These are phyloP conservation scores for Melinopterus prodromus DNA, from an alignment of 2,888 invertebrate genomes.

Conservation along the genomic window DNA sequence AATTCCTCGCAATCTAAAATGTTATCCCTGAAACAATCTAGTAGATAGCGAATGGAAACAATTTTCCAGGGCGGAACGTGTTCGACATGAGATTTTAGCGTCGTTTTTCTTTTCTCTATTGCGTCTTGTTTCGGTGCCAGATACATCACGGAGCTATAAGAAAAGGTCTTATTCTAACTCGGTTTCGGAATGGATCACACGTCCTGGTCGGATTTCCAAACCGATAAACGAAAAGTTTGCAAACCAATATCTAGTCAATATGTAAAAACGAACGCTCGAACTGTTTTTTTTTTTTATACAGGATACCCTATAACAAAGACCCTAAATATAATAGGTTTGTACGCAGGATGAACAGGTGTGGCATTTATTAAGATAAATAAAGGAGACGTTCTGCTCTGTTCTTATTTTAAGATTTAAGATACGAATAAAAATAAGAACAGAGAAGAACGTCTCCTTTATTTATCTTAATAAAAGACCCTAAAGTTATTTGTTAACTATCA, in stretches of 20 bases:
- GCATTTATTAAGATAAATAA: too few relatives aligned
- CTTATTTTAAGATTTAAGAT: too few relatives aligned
- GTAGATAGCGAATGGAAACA: conserved; percentile 4
- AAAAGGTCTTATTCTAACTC: not conserved
- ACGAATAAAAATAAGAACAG: too few relatives aligned
- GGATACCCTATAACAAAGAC: too few relatives aligned
- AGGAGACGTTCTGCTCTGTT: too few relatives aligned
- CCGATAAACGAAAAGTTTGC: not conserved
- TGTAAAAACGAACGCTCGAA: too few relatives aligned
- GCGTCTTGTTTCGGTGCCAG: not conserved
- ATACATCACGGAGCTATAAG: not conserved
- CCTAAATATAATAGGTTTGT: too few relatives aligned
- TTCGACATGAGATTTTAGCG: not conserved
- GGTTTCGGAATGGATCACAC: not conserved
- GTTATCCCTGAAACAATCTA: not conserved
- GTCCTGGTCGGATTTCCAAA: not conserved
- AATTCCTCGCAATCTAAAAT: not conserved
- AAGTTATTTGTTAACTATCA: too few relatives aligned
- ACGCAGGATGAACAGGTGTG: too few relatives aligned
- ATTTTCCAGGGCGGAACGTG: not conserved
- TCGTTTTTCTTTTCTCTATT: not conserved
- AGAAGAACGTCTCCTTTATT: too few relatives aligned
- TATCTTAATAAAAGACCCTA: too few relatives aligned
- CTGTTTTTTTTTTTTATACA: too few relatives aligned
- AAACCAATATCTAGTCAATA: not conserved